Evolutionary conservation across 2,797 vertebrate genomes (phyloP).

Genomic region (Harpagifer antarcticus): DNA sequence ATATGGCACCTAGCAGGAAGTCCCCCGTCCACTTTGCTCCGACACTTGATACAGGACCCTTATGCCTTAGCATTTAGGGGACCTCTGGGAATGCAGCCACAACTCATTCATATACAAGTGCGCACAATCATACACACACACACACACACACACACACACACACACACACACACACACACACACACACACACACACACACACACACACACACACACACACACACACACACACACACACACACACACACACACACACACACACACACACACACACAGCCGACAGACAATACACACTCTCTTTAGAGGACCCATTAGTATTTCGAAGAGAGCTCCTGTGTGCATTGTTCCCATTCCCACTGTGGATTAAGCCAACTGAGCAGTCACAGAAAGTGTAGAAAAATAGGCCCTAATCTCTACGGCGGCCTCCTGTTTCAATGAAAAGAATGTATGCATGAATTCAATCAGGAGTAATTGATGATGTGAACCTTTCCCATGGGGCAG

Average conservation of each 20-base stretch:
- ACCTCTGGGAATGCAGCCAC: conserved; percentile 66
- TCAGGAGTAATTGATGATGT: conserved; percentile 51
- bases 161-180: conserved; percentile 24
- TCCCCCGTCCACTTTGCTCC: conserved; percentile 29
- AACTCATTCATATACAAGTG: conserved; percentile 55
- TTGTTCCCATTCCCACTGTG: conserved; percentile 63
- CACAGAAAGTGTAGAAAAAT: conserved; percentile 56
- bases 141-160: conserved; percentile 15
- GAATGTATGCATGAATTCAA: conserved; percentile 55
- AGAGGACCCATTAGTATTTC: conserved; percentile 69
- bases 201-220: conserved; percentile 22
- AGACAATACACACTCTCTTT: conserved; percentile 52
- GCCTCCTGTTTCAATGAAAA: conserved; percentile 41
- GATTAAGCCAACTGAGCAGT: conserved; percentile 69
- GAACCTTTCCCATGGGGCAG: conserved; percentile 57
- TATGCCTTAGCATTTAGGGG: conserved; percentile 35
- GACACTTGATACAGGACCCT: conserved; percentile 46
- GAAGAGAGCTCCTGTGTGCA: conserved; percentile 47
- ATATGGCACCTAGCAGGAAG: conserved; percentile 39
- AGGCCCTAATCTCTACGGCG: conserved; percentile 55
- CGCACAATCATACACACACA: conserved; percentile 38
- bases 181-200: conserved; percentile 50
- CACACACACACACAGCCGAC: conserved; percentile 23
- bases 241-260: conserved; percentile 38
- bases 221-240: conserved; percentile 32